phyloP scores from a whole-genome alignment of 1,140 invertebrate genomes.

The Tetragonula clypearis region DNA sequence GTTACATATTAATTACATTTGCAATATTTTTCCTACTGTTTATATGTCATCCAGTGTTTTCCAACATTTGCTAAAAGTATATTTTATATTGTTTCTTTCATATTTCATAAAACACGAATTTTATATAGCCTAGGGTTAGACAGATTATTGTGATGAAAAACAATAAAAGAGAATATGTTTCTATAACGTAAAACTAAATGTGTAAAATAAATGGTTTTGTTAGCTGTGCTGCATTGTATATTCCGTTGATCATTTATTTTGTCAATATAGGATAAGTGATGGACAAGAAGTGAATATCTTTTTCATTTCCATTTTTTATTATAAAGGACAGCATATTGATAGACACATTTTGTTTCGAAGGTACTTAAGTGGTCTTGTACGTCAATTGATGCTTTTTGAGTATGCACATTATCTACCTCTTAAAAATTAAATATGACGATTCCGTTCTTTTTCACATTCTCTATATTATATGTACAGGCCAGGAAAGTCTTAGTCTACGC shows the following conservation, averaged over 20 bases:
- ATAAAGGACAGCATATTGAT: conserved; percentile 58
- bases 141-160: conserved; percentile 56
- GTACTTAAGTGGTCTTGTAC: conserved; percentile 47
- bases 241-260: background rate
- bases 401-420: conserved; percentile 15
- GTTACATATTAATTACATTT: background rate
- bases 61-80: background rate
- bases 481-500: background rate
- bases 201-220: conserved; percentile 28
- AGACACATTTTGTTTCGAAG: conserved; percentile 41
- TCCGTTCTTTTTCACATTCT: conserved; percentile 6
- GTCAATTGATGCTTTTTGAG: conserved; percentile 23
- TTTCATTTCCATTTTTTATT: conserved; percentile 49
- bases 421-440: conserved; percentile 33
- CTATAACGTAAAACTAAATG: background rate
- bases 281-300: background rate
- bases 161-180: conserved; percentile 11
- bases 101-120: conserved; percentile 29
- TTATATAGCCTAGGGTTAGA: conserved; percentile 41
- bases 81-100: conserved; percentile 50
- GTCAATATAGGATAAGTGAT: background rate
- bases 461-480: conserved; percentile 40
- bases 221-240: background rate
- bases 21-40: background rate
- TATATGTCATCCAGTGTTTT: background rate